Percentiles rank a stretch among this genome's conserved stretches.
Conservation (phyloP, 2,888 invertebrate genomes). For the Spodoptera picta region DNA sequence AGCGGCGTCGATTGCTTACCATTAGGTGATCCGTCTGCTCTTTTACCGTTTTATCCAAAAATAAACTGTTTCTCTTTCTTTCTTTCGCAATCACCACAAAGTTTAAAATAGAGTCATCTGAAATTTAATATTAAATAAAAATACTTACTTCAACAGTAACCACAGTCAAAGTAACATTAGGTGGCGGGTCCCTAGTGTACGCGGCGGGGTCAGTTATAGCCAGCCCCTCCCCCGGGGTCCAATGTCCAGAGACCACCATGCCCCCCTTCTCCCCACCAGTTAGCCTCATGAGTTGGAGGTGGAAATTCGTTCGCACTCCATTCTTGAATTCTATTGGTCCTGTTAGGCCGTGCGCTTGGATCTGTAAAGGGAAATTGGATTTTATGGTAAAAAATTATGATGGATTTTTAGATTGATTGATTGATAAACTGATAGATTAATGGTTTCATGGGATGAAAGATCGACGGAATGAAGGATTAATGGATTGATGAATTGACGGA, state of each 20-base stretch:
- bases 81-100: no score
- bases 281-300: slow-evolving; percentile 94
- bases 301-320: slow-evolving; percentile 94
- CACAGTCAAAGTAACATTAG: slow-evolving; percentile 96
- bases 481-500: no score
- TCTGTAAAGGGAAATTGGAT: slow-evolving; percentile 81
- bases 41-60: no score
- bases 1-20: no score
- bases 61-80: no score
- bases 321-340: slow-evolving; percentile 96
- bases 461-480: no score
- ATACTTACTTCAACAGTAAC: slow-evolving; percentile 94
- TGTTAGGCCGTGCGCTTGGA: slow-evolving; percentile 94
- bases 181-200: slow-evolving; percentile 94
- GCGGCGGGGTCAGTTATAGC: slow-evolving; percentile 95
- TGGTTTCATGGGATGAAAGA: no score
- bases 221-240: slow-evolving; percentile 93
- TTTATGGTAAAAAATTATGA: no score
- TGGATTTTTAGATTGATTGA: no score
- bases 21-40: no score
- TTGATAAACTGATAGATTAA: no score
- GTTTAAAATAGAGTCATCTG: not conserved
- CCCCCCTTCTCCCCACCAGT: slow-evolving; percentile 90
- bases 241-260: slow-evolving; percentile 94
- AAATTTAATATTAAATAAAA: no score